Evolutionary conservation across 2,888 invertebrate species (phyloP).

Genomic region (Ochropleura leucogaster): DNA sequence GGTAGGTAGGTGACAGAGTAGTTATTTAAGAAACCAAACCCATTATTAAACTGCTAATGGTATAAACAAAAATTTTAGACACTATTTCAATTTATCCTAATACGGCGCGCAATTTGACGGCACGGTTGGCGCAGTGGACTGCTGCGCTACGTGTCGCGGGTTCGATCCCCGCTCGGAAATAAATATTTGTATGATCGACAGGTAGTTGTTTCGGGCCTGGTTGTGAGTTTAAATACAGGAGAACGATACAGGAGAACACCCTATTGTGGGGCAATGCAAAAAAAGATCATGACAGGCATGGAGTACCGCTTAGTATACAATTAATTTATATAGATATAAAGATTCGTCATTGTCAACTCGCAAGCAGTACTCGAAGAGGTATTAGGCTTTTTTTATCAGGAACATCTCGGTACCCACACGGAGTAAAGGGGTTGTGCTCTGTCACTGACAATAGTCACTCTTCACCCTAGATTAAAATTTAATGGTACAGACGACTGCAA

Average conservation of each 20-base stretch:
- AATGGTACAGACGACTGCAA: not conserved
- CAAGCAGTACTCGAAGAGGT: not conserved
- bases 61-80: not conserved
- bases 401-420: not conserved
- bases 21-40: not conserved
- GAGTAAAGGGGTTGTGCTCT: not conserved
- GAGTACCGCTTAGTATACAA: not conserved
- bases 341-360: not conserved
- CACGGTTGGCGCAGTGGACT: too few species aligned
- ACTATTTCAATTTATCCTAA: not conserved
- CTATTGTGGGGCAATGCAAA: too few species aligned
- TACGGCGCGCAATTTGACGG: not conserved
- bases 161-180: too few species aligned
- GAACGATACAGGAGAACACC: too few species aligned
- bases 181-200: too few species aligned
- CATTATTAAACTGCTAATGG: not conserved
- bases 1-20: not conserved
- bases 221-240: too few species aligned
- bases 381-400: not conserved
- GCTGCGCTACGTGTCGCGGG: too few species aligned
- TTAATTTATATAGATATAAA: not conserved
- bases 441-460: not conserved
- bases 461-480: not conserved
- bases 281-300: not conserved
- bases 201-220: too few species aligned